phyloP scores from a whole-genome alignment of 2,113 vertebrate species.

The Cheirogaleus medius region DNA sequence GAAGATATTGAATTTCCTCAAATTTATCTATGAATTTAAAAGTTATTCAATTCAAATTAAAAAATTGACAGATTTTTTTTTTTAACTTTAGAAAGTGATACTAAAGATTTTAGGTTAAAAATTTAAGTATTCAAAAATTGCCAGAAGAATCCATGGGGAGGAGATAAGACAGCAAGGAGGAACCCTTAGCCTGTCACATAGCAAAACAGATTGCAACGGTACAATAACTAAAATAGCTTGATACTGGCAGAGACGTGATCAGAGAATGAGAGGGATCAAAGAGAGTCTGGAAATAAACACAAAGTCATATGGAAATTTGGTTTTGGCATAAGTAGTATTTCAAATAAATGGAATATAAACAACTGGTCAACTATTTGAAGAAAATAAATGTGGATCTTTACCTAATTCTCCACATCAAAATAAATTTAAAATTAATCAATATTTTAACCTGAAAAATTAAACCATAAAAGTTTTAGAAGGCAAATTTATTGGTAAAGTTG shows the following conservation, averaged over 20 bases:
- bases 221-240: neutral
- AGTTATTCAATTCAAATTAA: neutral
- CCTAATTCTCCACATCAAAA: neutral
- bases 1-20: neutral
- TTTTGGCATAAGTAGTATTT: neutral
- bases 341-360: neutral
- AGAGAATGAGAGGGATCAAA: neutral
- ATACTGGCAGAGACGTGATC: neutral
- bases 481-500: neutral
- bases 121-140: neutral
- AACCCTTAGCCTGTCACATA: accelerated
- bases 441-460: neutral
- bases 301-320: neutral
- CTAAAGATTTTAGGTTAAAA: neutral
- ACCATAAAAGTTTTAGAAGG: neutral
- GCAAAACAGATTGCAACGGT: neutral
- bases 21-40: neutral
- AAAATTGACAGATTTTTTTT: neutral
- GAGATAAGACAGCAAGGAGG: neutral
- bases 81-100: neutral
- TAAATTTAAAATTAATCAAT: neutral
- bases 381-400: neutral
- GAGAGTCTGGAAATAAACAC: neutral
- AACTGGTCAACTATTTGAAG: neutral
- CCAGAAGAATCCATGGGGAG: neutral